A percentile compares a stretch with the other conserved stretches of the same genome.
Conservation (phyloP, 2,797 vertebrate genomes). For the Sebastolobus altivelis region DNA sequence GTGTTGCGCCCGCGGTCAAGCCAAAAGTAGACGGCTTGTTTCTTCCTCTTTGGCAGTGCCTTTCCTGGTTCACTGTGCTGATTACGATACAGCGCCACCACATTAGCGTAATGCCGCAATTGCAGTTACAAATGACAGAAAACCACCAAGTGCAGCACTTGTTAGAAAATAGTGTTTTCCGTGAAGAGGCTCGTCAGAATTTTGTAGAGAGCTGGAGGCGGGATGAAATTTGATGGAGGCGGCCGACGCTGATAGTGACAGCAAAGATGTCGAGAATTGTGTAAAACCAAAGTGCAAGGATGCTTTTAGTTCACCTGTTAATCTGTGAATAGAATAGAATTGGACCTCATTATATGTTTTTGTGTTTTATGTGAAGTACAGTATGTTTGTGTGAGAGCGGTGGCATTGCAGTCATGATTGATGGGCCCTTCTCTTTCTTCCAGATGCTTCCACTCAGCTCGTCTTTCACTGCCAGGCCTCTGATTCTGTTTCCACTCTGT, state of each 20-base stretch:
- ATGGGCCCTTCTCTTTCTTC: slow-evolving; percentile 61
- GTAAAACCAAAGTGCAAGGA: not conserved
- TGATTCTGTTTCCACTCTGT: slow-evolving; percentile 62
- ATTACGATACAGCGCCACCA: too few species aligned
- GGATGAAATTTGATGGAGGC: too few species aligned
- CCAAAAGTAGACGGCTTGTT: too few species aligned
- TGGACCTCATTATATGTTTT: not conserved
- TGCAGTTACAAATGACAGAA: too few species aligned
- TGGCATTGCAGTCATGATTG: slow-evolving; percentile 53
- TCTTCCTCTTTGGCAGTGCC: too few species aligned
- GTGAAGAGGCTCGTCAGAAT: too few species aligned
- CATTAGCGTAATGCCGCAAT: too few species aligned
- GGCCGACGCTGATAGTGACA: not conserved
- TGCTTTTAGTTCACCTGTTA: not conserved
- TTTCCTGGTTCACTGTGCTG: too few species aligned
- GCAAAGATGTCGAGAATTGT: not conserved
- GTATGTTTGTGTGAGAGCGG: not conserved
- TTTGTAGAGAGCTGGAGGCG: too few species aligned
- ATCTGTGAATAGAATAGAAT: not conserved
- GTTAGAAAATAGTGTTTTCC: too few species aligned
- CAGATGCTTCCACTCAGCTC: slow-evolving; percentile 60
- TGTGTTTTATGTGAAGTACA: slow-evolving; percentile 5
- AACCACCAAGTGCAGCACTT: too few species aligned
- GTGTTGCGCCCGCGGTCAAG: too few species aligned
- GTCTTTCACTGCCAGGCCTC: slow-evolving; percentile 57